Conservation (phyloP, 1,140 invertebrate genomes). For the Eumaeus atala region DNA sequence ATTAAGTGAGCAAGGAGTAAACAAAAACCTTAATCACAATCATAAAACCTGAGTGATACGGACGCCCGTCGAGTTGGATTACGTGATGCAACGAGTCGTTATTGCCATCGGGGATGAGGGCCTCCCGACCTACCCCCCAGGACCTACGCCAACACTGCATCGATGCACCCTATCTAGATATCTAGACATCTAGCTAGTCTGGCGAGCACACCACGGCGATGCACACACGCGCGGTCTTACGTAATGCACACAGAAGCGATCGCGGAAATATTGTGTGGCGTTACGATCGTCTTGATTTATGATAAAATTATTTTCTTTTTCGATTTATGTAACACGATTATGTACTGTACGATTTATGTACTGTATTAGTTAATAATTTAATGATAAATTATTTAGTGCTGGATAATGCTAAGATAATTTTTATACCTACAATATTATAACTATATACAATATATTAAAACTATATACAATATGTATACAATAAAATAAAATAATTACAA, state of each 20-base stretch:
- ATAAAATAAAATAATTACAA: too few species aligned
- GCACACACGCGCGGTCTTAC: slow-evolving; percentile 6
- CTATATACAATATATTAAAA: too few species aligned
- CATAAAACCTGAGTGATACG: slow-evolving; percentile 33
- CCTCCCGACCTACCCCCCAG: slow-evolving; percentile 50
- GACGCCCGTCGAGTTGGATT: slow-evolving; percentile 36
- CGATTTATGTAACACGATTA: too few species aligned
- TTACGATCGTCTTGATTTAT: too few species aligned
- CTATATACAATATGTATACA: too few species aligned
- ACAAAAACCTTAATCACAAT: not conserved
- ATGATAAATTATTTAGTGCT: too few species aligned
- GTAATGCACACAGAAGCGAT: slow-evolving; percentile 24
- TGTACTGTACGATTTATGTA: too few species aligned
- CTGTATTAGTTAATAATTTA: too few species aligned
- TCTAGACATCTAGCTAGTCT: slow-evolving; percentile 15
- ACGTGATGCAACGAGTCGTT: slow-evolving; percentile 34
- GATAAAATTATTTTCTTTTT: too few species aligned
- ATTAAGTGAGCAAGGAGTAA: not conserved
- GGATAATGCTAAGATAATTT: too few species aligned
- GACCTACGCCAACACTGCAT: slow-evolving; percentile 63
- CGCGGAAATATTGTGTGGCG: slow-evolving; percentile 24
- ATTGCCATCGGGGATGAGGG: slow-evolving; percentile 32
- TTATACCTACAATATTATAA: too few species aligned
- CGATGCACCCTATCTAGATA: slow-evolving; percentile 50
- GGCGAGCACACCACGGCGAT: slow-evolving; percentile 3